These are phyloP conservation scores for Gallinago paraguaiae DNA, from an alignment of 2,113 vertebrate genomes.

Conservation along the genomic window DNA sequence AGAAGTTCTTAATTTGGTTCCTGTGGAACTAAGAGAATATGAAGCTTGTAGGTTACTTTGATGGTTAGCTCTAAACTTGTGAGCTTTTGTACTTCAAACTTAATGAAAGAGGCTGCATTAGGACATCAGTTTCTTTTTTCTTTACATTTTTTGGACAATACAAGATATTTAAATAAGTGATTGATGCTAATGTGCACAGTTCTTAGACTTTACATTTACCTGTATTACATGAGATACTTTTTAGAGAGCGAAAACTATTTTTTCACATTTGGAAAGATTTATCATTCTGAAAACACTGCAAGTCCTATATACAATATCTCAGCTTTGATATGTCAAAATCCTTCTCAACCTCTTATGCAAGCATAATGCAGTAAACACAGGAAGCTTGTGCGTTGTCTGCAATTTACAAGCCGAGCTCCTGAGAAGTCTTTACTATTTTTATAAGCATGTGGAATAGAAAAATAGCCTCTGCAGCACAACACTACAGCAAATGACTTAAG, in stretches of 20 bases:
- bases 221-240: neutral
- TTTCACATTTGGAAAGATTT: neutral
- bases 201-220: neutral
- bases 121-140: neutral
- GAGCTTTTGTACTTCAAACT: neutral
- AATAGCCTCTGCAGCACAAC: neutral
- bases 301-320: neutral
- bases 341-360: neutral
- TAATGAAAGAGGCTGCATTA: neutral
- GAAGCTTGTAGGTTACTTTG: neutral
- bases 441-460: neutral
- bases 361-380: neutral
- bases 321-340: neutral
- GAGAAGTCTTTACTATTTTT: neutral
- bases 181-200: neutral
- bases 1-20: neutral
- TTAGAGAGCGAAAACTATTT: neutral
- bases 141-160: neutral
- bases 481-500: neutral
- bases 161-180: neutral
- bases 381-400: neutral
- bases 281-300: neutral
- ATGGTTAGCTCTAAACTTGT: neutral
- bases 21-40: neutral
- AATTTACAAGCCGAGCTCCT: neutral